Conservation (phyloP, 1,140 invertebrate species). For the Cotesia typhae region DNA sequence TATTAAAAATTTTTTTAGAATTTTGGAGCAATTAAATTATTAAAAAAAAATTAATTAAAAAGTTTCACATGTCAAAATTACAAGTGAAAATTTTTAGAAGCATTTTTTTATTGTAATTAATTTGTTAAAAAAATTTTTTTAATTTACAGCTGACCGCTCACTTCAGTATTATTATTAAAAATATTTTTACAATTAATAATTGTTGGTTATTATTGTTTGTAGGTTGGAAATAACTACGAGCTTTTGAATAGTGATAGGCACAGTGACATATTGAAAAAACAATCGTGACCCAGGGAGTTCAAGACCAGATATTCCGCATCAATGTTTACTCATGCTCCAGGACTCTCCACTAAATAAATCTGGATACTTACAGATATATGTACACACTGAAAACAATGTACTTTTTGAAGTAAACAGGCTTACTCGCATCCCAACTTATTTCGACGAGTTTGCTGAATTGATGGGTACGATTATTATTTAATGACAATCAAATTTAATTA, state of each 20-base stretch:
- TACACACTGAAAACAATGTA: constrained; percentile 96
- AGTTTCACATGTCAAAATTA: no score
- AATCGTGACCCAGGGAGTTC: constrained; percentile 84
- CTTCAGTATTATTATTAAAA: neutral
- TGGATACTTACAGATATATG: constrained; percentile 89
- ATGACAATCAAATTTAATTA: no score
- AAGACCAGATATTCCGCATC: constrained; percentile 94
- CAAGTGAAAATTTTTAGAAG: no score
- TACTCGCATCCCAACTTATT: constrained; percentile 97
- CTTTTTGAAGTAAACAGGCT: constrained; percentile 98
- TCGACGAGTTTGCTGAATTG: constrained; percentile 96
- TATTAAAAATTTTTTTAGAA: no score
- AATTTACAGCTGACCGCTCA: no score
- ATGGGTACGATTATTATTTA: constrained; percentile 77
- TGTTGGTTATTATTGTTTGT: constrained; percentile 45
- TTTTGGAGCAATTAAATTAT: no score
- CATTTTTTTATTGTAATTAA: no score
- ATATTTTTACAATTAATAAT: constrained; percentile 12
- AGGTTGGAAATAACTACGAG: constrained; percentile 90
- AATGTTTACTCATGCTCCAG: constrained; percentile 94
- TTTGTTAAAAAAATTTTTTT: no score
- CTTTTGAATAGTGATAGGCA: constrained; percentile 96
- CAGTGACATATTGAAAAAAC: constrained; percentile 78
- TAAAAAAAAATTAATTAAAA: no score
- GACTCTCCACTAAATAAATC: constrained; percentile 95